Base-by-base conservation (phyloP, 1,140 invertebrate species). In the Bombus superbus region DNA sequence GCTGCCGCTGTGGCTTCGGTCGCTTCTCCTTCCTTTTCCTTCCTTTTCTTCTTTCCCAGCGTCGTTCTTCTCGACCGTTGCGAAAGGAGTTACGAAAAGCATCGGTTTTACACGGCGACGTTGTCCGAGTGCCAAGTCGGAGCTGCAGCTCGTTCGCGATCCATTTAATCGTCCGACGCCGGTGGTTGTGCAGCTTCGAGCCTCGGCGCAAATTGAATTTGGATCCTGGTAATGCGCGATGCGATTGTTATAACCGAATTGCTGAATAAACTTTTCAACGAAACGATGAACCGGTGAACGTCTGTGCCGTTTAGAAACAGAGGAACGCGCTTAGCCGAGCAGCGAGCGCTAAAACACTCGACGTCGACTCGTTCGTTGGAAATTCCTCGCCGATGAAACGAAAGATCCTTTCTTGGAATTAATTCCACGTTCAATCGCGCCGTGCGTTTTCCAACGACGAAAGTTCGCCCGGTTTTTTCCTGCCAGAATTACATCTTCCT, bases 121-220 rank as follows among this genome's bases (percentile, higher is more conserved):
- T 64, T 44, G 82, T n/a, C 25, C n/a, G 75, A 53, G 53, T 64
- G 47, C 42, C 77, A 81, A 53, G 47, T 53, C 22, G 18, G 0
- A 53, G 18, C 47, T 53, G 18, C 1, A 53, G 47, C 47, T 53
- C 47, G 47, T 53, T 53, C 47, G 47, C 47, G 47, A 53, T 53
- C 47, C 47, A 53, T 53, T 53, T 53, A 53, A 85, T 85, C 74
- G 83, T 68, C 71, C 57, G 69, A 74, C 28, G 68, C 40, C 47
- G 47, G 6, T 22, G 32, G 47, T 69, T 74, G 59, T 42, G 59
- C 59, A 74, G 59, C 38, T 64, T 57, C 59, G 32, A 68, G 42
- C 83, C 18, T 80, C 42, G 28, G 22, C 35, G 77, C 32, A 81
- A 85, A 85, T 85, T 74, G 28, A 85, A 85, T 85, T 85, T 85